Evolutionary conservation across 2,113 vertebrate genomes (phyloP).

Genomic region (Paralichthys olivaceus): DNA sequence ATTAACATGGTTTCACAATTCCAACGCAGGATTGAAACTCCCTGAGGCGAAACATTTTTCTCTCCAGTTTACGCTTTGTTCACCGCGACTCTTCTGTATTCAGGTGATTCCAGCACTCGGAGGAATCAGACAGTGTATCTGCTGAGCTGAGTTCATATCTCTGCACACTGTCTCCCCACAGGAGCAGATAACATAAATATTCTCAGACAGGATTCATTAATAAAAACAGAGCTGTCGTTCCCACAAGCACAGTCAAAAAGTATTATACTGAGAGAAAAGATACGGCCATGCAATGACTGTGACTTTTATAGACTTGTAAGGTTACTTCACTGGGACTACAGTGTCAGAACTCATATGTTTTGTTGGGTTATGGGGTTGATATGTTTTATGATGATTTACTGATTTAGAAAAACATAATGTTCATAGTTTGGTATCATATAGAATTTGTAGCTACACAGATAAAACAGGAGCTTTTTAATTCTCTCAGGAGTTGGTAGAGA

Average conservation of each 20-base stretch:
- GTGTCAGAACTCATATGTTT: too few relatives aligned
- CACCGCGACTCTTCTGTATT: constrained; percentile 18
- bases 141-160: constrained; percentile 2
- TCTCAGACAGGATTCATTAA: constrained; percentile 4
- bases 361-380: too few relatives aligned
- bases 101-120: not conserved
- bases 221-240: not conserved
- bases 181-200: constrained; percentile 14
- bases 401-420: too few relatives aligned
- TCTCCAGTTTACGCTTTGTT: not conserved
- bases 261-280: not conserved
- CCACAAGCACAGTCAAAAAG: too few relatives aligned
- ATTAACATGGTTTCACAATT: not conserved
- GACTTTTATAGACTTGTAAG: too few relatives aligned
- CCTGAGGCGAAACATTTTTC: not conserved
- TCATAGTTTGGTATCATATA: too few relatives aligned
- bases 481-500: too few relatives aligned
- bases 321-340: too few relatives aligned
- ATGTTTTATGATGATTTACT: too few relatives aligned
- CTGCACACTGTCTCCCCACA: not conserved
- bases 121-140: not conserved
- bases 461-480: too few relatives aligned
- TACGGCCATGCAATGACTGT: too few relatives aligned
- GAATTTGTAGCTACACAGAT: too few relatives aligned
- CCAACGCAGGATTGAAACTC: not conserved